Percentiles rank a stretch among this genome's conserved stretches.
Evolutionary conservation across 2,888 invertebrate genomes (phyloP).

Genomic region (Lasius platythorax): DNA sequence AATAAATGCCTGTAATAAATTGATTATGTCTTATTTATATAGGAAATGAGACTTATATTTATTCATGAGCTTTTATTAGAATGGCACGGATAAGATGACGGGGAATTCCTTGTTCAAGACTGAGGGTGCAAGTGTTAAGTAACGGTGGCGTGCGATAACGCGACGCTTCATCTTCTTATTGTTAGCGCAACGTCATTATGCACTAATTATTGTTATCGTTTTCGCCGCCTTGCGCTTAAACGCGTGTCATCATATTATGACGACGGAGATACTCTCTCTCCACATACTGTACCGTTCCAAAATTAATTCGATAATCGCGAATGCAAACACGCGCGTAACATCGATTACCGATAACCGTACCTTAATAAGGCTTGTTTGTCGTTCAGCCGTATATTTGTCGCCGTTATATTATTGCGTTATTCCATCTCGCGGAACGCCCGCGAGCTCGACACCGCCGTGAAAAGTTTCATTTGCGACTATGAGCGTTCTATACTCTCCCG

Average conservation of each 20-base stretch:
- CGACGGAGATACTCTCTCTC: neutral
- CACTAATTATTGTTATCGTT: slow-evolving; percentile 14
- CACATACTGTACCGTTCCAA: neutral
- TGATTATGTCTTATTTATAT: neutral
- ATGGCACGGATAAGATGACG: slow-evolving; percentile 4
- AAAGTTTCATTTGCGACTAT: slow-evolving; percentile 1
- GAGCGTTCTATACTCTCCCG: neutral
- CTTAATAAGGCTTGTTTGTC: slow-evolving; percentile 16
- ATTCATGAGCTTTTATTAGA: neutral
- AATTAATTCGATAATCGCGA: slow-evolving; percentile 31
- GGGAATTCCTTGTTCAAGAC: neutral
- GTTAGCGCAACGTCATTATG: neutral
- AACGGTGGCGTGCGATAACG: neutral
- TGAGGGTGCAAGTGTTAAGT: neutral
- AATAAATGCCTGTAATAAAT: slow-evolving; percentile 7
- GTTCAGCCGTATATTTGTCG: neutral
- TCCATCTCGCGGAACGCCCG: neutral
- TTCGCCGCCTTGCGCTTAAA: slow-evolving; percentile 8
- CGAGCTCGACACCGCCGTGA: neutral
- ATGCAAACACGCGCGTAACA: neutral
- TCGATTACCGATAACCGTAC: neutral
- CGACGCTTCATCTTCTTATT: neutral
- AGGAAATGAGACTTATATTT: neutral
- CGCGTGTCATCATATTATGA: neutral
- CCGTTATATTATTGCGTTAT: neutral